These are phyloP conservation scores for Drosophila mojavensis DNA, from an alignment of 1,140 invertebrate species.

Conservation along the genomic window DNA sequence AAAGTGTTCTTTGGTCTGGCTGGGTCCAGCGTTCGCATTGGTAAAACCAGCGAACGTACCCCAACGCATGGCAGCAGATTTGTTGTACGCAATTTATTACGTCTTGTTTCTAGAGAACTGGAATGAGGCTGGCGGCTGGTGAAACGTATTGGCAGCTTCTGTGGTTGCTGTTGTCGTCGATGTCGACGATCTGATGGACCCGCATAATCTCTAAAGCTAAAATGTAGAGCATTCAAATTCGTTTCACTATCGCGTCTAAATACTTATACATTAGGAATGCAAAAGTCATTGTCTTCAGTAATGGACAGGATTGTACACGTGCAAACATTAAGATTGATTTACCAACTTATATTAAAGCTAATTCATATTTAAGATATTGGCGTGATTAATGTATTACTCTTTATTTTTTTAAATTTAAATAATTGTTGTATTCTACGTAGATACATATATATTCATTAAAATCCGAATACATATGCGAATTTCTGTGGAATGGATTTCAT, in stretches of 20 bases:
- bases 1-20: slow-evolving; percentile 90
- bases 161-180: slow-evolving; percentile 29
- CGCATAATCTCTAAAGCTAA: slow-evolving; percentile 24
- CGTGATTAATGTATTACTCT: slow-evolving; percentile 12
- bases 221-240: slow-evolving; percentile 39
- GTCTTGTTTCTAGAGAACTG: slow-evolving; percentile 57
- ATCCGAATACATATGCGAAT: neutral
- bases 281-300: slow-evolving; percentile 1
- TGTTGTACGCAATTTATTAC: slow-evolving; percentile 65
- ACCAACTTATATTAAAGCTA: slow-evolving; percentile 64
- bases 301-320: slow-evolving; percentile 5
- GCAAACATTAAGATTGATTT: slow-evolving; percentile 55
- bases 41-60: slow-evolving; percentile 49
- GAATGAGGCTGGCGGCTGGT: slow-evolving; percentile 71
- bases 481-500: neutral
- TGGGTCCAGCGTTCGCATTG: slow-evolving; percentile 75
- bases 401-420: slow-evolving; percentile 13
- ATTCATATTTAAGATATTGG: slow-evolving; percentile 42
- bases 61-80: slow-evolving; percentile 56
- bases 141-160: slow-evolving; percentile 55
- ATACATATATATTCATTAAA: slow-evolving; percentile 6
- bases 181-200: slow-evolving; percentile 11
- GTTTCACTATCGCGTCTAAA: slow-evolving; percentile 39
- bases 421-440: slow-evolving; percentile 12
- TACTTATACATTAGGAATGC: slow-evolving; percentile 15